Evolutionary conservation across 2,888 invertebrate genomes (phyloP).

Genomic region (Acanthoscelides obtectus): DNA sequence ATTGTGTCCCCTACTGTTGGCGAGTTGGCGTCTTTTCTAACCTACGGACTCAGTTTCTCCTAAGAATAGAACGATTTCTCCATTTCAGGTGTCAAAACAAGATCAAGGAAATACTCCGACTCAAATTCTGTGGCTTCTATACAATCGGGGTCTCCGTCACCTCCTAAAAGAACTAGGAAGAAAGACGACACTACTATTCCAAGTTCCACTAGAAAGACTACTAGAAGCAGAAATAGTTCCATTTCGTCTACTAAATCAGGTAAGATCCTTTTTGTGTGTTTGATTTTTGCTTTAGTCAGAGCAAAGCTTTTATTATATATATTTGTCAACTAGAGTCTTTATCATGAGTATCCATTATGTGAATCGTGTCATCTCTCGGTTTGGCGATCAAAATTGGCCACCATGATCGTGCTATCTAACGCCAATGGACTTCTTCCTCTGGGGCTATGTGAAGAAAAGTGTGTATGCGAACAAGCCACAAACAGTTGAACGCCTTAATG

Average conservation of each 20-base stretch:
- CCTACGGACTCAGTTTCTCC: too few relatives aligned
- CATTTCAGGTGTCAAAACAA: constrained; percentile 20
- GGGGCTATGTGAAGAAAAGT: too few relatives aligned
- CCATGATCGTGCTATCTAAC: too few relatives aligned
- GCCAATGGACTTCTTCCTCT: too few relatives aligned
- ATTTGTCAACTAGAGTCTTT: neutral
- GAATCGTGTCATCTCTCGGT: too few relatives aligned
- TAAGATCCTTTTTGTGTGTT: too few relatives aligned
- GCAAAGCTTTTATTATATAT: neutral
- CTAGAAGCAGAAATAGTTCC: constrained; percentile 20
- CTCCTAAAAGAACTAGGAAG: constrained; percentile 18
- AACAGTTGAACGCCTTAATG: too few relatives aligned
- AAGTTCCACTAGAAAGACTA: constrained; percentile 3
- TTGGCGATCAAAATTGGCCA: too few relatives aligned
- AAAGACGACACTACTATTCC: constrained; percentile 4
- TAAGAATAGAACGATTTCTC: neutral
- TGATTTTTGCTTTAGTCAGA: too few relatives aligned
- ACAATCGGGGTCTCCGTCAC: constrained; percentile 18
- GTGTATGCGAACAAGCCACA: too few relatives aligned
- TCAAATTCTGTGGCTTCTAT: constrained; percentile 23
- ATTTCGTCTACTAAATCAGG: constrained; percentile 25
- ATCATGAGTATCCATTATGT: neutral
- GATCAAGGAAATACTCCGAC: constrained; percentile 24
- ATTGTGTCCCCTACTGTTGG: too few relatives aligned
- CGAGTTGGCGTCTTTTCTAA: too few relatives aligned